Evolutionary conservation across 92 coral and sea anemone genomes (phyloP).

Genomic region (Diadumene lineata): DNA sequence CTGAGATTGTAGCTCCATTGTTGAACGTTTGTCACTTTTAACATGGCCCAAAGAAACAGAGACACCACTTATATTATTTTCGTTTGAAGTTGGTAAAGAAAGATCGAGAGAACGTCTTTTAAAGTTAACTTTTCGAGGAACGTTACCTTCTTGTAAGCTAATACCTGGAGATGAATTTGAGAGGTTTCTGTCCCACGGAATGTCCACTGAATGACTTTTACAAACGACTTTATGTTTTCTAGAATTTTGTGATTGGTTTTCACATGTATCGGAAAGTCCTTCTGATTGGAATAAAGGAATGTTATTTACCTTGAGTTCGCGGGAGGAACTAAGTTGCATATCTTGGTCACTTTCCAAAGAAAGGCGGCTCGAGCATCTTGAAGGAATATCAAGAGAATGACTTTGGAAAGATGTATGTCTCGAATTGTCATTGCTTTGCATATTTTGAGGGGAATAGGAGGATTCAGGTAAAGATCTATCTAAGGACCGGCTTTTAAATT

Average conservation of each 20-base stretch:
- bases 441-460: background rate
- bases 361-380: background rate
- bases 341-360: background rate
- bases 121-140: background rate
- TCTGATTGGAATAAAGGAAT: background rate
- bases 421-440: background rate
- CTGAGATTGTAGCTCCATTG: no score
- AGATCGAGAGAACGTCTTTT: conserved; percentile 12
- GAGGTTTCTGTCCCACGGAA: background rate
- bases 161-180: background rate
- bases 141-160: background rate
- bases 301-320: background rate
- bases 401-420: background rate
- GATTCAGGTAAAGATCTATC: background rate
- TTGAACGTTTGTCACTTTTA: background rate
- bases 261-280: background rate
- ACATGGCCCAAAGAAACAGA: no score
- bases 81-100: background rate
- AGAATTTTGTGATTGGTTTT: no score
- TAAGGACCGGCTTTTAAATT: background rate
- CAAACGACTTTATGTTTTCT: background rate
- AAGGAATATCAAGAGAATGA: conserved; percentile 9
- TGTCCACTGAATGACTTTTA: background rate
- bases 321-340: background rate
- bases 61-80: no score